A percentile compares a stretch with the other conserved stretches of the same genome.
Conservation (phyloP, 2,113 vertebrate species). For the Sula dactylatra region DNA sequence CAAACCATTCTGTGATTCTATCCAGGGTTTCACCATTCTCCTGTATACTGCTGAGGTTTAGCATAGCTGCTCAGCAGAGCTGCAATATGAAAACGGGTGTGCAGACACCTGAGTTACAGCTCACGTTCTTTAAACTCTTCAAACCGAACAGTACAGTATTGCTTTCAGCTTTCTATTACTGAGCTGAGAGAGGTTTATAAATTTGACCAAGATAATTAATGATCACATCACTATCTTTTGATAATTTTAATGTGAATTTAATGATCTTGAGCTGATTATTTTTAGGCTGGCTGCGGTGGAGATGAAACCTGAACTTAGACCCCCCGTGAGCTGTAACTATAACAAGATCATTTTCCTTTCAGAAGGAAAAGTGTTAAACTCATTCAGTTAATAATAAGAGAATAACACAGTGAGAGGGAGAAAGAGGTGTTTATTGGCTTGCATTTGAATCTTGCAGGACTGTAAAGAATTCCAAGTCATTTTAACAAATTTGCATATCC, state of each 20-base stretch:
- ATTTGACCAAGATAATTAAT: neutral
- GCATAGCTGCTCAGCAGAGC: neutral
- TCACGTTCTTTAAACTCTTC: neutral
- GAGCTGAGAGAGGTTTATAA: neutral
- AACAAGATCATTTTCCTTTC: neutral
- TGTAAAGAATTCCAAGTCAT: neutral
- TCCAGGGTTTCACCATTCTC: neutral
- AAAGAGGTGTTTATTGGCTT: neutral
- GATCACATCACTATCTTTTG: neutral
- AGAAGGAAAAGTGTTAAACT: neutral
- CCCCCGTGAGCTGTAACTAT: neutral
- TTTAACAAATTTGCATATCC: neutral
- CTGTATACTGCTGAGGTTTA: neutral
- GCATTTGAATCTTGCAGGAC: neutral
- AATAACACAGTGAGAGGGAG: neutral
- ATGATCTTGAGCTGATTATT: neutral
- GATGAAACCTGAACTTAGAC: neutral
- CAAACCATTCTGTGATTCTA: neutral
- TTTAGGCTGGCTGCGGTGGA: neutral
- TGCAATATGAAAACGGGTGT: neutral
- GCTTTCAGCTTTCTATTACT: neutral
- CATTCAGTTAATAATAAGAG: neutral
- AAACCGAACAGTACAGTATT: neutral
- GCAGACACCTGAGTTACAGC: neutral
- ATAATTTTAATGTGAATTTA: neutral